Percentiles rank a stretch among this genome's conserved stretches.
Evolutionary conservation across 2,797 vertebrate genomes (phyloP).

Genomic region (Centropyge bicolor): DNA sequence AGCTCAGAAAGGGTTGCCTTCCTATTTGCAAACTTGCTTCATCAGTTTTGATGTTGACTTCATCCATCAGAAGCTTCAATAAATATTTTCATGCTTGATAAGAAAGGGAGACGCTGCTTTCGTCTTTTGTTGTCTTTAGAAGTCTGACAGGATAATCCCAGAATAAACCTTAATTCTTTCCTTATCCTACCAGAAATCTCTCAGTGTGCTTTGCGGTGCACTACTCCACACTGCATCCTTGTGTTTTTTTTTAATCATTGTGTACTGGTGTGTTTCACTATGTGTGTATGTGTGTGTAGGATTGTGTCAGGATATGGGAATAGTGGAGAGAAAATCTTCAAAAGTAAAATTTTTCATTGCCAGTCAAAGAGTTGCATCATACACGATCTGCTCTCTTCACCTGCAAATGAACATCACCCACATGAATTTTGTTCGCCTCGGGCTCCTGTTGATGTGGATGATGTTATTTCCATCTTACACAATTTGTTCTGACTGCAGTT

Average conservation of each 20-base stretch:
- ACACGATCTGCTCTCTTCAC: conserved; percentile 25
- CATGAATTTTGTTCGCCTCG: conserved; percentile 3
- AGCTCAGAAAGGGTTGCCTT: background rate
- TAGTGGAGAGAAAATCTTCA: conserved; percentile 10
- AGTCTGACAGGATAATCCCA: background rate
- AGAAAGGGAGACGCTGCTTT: background rate
- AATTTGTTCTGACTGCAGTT: conserved; percentile 35
- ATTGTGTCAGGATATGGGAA: background rate
- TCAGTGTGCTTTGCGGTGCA: background rate
- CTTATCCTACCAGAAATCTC: background rate
- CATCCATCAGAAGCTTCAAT: background rate
- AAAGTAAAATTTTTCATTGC: background rate
- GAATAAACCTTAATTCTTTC: background rate
- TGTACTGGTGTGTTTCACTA: background rate
- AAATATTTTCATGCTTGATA: background rate
- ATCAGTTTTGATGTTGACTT: background rate
- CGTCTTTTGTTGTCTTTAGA: background rate
- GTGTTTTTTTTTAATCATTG: background rate
- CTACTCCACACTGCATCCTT: background rate
- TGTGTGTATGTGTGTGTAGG: no score
- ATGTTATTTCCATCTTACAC: conserved; percentile 32
- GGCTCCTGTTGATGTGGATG: conserved; percentile 21
- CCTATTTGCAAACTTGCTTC: conserved; percentile 3
- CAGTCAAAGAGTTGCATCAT: conserved; percentile 10
- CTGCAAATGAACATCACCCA: conserved; percentile 27